A percentile compares a stretch with the other conserved stretches of the same genome.
Evolutionary conservation across 2,113 vertebrate genomes (phyloP).

Genomic region (Silurus asotus): DNA sequence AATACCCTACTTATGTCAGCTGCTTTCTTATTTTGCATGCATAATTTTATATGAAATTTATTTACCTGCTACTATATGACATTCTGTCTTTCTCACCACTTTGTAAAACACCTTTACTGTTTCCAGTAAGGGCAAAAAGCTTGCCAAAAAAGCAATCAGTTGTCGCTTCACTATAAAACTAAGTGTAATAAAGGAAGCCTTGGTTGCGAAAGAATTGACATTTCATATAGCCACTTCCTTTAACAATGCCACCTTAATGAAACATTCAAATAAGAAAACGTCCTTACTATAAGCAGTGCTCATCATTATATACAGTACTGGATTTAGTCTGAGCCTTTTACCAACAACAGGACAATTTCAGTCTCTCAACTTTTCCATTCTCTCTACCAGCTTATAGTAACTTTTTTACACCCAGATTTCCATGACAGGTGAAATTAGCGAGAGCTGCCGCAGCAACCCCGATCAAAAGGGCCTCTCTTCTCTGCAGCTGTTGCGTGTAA

Average conservation of each 20-base stretch:
- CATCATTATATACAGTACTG: background rate
- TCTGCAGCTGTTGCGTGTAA: slow-evolving; percentile 61
- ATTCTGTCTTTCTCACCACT: slow-evolving; percentile 32
- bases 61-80: background rate
- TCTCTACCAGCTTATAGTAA: slow-evolving; percentile 7
- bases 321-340: background rate
- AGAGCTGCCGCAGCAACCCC: slow-evolving; percentile 27
- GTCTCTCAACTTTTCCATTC: background rate
- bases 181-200: slow-evolving; percentile 36
- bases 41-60: background rate
- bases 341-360: background rate
- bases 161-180: slow-evolving; percentile 25
- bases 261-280: slow-evolving; percentile 13
- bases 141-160: slow-evolving; percentile 6
- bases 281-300: background rate
- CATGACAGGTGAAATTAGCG: slow-evolving; percentile 49
- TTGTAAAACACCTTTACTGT: slow-evolving; percentile 26
- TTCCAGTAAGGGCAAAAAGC: slow-evolving; percentile 36
- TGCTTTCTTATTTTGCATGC: background rate
- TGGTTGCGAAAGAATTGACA: slow-evolving; percentile 40
- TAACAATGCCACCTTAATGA: slow-evolving; percentile 40
- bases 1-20: background rate
- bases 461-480: slow-evolving; percentile 54
- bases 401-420: slow-evolving; percentile 29
- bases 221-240: slow-evolving; percentile 30